Evolutionary conservation across 2,113 vertebrate genomes (phyloP).

Genomic region (Carollia perspicillata): DNA sequence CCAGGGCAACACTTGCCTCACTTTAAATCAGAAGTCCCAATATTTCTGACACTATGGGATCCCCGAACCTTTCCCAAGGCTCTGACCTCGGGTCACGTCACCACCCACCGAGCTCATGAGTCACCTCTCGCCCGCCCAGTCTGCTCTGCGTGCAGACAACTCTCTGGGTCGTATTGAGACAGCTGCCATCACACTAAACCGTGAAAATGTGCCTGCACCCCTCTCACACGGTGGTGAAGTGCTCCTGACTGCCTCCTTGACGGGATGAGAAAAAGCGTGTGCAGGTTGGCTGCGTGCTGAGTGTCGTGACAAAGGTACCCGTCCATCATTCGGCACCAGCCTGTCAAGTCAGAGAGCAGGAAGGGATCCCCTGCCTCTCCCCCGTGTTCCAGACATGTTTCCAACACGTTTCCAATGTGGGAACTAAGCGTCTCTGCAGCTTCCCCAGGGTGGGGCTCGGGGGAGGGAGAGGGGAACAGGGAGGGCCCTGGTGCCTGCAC

Average conservation of each 20-base stretch:
- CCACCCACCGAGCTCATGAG: fast-evolving
- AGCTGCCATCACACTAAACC: fast-evolving
- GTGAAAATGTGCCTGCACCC: fast-evolving
- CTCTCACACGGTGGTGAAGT: fast-evolving
- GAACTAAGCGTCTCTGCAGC: fast-evolving
- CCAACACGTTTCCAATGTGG: fast-evolving
- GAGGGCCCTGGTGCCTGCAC: no score
- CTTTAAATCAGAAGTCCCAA: fast-evolving
- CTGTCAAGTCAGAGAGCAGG: background rate
- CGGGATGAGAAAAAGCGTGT: fast-evolving
- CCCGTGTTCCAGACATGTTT: fast-evolving
- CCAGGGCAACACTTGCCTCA: no score
- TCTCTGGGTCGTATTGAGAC: fast-evolving
- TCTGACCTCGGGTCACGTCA: fast-evolving
- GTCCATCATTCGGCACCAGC: no score
- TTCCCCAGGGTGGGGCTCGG: background rate
- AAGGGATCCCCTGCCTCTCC: background rate
- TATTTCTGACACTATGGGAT: fast-evolving
- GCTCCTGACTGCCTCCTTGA: fast-evolving
- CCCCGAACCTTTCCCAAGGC: no score
- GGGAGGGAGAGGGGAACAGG: no score
- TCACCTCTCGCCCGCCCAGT: fast-evolving
- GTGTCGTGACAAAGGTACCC: no score
- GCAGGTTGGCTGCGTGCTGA: fast-evolving
- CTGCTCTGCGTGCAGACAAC: fast-evolving